Conservation (phyloP, 1,140 invertebrate genomes). For the Drosophila carrolli region DNA sequence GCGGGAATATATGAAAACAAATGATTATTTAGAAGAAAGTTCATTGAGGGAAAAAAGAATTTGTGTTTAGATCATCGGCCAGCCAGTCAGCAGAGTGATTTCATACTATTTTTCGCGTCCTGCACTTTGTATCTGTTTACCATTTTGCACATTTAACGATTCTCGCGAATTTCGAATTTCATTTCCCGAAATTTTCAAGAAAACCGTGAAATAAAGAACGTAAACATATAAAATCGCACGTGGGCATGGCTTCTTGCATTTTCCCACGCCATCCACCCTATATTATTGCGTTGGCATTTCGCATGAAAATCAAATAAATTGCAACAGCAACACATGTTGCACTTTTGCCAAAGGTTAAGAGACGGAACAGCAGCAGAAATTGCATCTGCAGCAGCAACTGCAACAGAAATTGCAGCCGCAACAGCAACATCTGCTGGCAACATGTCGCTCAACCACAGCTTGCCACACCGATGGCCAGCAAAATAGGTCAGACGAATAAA, state of each 20-base stretch:
- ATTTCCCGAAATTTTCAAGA: neutral
- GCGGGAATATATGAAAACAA: neutral
- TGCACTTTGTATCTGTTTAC: conserved; percentile 17
- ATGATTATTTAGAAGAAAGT: conserved; percentile 25
- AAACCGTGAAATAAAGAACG: conserved; percentile 14
- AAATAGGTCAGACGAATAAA: conserved; percentile 1
- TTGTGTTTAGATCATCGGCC: conserved; percentile 16
- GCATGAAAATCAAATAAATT: conserved; percentile 52
- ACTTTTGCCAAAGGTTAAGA: conserved; percentile 39
- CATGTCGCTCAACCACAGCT: conserved; percentile 52
- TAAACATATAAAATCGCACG: neutral
- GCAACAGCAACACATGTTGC: conserved; percentile 48
- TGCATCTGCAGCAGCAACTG: conserved; percentile 13
- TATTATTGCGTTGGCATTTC: conserved; percentile 49
- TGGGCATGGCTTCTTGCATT: neutral
- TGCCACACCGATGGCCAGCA: conserved; percentile 1
- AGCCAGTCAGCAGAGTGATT: conserved; percentile 6
- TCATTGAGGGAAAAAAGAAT: conserved; percentile 11
- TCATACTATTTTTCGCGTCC: conserved; percentile 10
- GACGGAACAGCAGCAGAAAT: conserved; percentile 14
- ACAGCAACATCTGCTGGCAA: conserved; percentile 59
- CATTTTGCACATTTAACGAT: conserved; percentile 14
- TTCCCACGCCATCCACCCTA: conserved; percentile 28
- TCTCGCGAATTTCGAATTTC: conserved; percentile 9
- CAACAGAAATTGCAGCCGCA: conserved; percentile 16